These are phyloP conservation scores for Eledona agricola DNA, from an alignment of 2,888 invertebrate species.

Conservation along the genomic window DNA sequence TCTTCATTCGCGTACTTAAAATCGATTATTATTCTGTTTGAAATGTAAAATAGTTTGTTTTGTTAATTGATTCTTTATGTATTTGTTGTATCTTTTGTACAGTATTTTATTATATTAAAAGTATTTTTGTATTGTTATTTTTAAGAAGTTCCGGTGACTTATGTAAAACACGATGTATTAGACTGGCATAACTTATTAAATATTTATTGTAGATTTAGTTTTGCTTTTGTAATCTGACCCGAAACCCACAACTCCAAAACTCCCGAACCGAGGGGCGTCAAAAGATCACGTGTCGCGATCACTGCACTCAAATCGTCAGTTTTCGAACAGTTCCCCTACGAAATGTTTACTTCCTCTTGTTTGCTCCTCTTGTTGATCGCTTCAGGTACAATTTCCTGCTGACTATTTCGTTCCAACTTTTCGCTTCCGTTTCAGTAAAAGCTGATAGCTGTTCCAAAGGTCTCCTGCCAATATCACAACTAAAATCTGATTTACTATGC, in stretches of 20 bases:
- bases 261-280: too few relatives aligned
- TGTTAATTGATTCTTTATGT: slow-evolving; percentile 37
- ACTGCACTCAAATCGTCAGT: too few relatives aligned
- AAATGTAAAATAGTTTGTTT: slow-evolving; percentile 33
- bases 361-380: too few relatives aligned
- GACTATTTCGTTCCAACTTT: too few relatives aligned
- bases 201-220: slow-evolving; percentile 50
- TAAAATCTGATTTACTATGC: slow-evolving; percentile 67
- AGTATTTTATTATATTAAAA: slow-evolving; percentile 49
- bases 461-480: slow-evolving; percentile 33
- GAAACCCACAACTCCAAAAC: too few relatives aligned
- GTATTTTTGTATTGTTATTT: slow-evolving; percentile 43
- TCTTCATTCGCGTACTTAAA: slow-evolving; percentile 24
- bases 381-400: too few relatives aligned
- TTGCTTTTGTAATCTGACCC: too few relatives aligned
- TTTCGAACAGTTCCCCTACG: too few relatives aligned
- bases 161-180: slow-evolving; percentile 41
- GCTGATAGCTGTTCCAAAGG: too few relatives aligned
- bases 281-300: too few relatives aligned
- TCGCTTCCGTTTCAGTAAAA: too few relatives aligned
- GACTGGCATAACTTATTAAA: slow-evolving; percentile 50
- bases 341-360: too few relatives aligned
- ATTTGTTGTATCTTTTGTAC: slow-evolving; percentile 50
- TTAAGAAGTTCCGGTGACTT: slow-evolving; percentile 36
- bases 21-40: slow-evolving; percentile 23